Percentiles rank a stretch among this genome's conserved stretches.
Conservation (phyloP, 2,888 invertebrate genomes). For the Scaptomyza polygonia region DNA sequence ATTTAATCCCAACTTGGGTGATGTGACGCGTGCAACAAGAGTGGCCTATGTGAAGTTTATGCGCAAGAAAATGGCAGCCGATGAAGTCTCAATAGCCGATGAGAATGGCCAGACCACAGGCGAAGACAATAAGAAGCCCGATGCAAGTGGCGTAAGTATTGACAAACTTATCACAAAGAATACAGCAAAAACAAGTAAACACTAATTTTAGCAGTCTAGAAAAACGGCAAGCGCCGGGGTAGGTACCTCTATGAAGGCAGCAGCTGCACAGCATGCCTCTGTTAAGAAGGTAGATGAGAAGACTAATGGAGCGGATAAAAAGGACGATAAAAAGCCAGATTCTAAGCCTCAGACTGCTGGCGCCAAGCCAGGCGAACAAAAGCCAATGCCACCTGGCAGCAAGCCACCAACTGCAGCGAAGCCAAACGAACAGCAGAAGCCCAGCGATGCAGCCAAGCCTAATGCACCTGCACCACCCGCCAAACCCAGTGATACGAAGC, state of each 20-base stretch:
- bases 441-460: slow-evolving; percentile 57
- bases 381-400: slow-evolving; percentile 37
- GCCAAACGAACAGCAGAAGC: slow-evolving; percentile 53
- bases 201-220: slow-evolving; percentile 37
- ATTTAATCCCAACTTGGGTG: slow-evolving; percentile 91
- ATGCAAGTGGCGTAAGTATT: slow-evolving; percentile 49
- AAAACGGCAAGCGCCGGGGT: slow-evolving; percentile 30
- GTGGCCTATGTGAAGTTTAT: slow-evolving; percentile 95
- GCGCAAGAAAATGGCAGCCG: slow-evolving; percentile 88
- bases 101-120: slow-evolving; percentile 39
- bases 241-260: slow-evolving; percentile 51
- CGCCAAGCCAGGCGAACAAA: slow-evolving; percentile 60
- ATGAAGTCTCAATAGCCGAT: slow-evolving; percentile 82
- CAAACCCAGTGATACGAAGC: slow-evolving; percentile 78
- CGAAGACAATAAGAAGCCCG: slow-evolving; percentile 46
- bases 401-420: slow-evolving; percentile 49
- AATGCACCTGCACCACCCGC: slow-evolving; percentile 76
- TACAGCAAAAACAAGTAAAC: background rate
- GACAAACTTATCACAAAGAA: background rate
- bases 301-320: slow-evolving; percentile 2
- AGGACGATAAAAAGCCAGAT: slow-evolving; percentile 33
- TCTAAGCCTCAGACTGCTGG: slow-evolving; percentile 37
- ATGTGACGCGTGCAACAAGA: slow-evolving; percentile 90
- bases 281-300: slow-evolving; percentile 63
- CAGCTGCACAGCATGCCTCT: slow-evolving; percentile 62